Evolutionary conservation across 2,888 invertebrate species (phyloP).

Genomic region (Arge pagana): DNA sequence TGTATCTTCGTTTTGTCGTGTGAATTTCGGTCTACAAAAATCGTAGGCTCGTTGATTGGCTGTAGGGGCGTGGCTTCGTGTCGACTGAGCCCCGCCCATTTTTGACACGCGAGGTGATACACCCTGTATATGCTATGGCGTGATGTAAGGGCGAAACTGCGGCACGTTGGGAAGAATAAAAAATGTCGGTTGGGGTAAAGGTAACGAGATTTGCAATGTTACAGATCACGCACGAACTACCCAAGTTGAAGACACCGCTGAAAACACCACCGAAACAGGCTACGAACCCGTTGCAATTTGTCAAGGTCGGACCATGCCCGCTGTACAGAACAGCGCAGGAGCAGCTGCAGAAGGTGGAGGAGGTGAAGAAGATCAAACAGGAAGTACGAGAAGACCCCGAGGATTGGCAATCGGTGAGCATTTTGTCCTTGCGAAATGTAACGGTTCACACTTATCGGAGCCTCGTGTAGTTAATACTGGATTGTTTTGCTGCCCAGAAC

Average conservation of each 20-base stretch:
- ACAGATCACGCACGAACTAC: constrained; percentile 53
- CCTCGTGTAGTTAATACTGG: too few species aligned
- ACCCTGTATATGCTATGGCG: too few species aligned
- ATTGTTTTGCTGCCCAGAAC: constrained; percentile 69
- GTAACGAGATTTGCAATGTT: constrained; percentile 4
- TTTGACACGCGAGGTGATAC: too few species aligned
- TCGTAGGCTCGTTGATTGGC: too few species aligned
- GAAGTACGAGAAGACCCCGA: constrained; percentile 82
- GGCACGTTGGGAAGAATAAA: too few species aligned
- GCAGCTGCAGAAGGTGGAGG: constrained; percentile 82
- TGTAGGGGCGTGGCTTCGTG: too few species aligned
- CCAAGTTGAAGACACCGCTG: constrained; percentile 53
- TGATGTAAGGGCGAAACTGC: too few species aligned
- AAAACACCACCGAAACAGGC: constrained; percentile 80
- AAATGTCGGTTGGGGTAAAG: too few species aligned
- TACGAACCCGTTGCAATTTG: constrained; percentile 86
- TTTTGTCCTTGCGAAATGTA: too few species aligned
- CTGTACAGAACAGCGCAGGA: constrained; percentile 84
- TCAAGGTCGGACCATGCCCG: constrained; percentile 86
- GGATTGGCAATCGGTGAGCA: constrained; percentile 92
- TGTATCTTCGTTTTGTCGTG: too few species aligned
- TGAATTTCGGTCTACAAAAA: too few species aligned
- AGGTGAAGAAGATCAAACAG: constrained; percentile 81
- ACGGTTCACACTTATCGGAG: background rate
- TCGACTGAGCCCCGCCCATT: too few species aligned